These are phyloP conservation scores for Proterorhinus semilunaris DNA, from an alignment of 2,113 vertebrate species.

Conservation along the genomic window DNA sequence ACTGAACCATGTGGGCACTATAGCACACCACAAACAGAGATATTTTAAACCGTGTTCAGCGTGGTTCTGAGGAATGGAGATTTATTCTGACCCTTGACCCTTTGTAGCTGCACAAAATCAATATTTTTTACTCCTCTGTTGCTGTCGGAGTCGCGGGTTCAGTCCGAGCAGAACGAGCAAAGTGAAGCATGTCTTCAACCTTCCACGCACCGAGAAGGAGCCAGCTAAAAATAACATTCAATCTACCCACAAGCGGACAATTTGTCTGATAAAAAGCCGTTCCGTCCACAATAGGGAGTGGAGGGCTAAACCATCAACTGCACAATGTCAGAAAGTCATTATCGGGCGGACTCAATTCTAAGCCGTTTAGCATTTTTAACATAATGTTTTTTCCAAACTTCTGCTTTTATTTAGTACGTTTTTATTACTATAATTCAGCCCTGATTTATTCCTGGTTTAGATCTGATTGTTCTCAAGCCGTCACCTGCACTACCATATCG, in stretches of 20 bases:
- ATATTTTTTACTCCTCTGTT: constrained; percentile 7
- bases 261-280: too few species aligned
- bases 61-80: constrained; percentile 2
- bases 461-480: not conserved
- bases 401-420: not conserved
- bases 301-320: too few species aligned
- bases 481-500: too few species aligned
- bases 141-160: not conserved
- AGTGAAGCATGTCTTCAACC: not conserved
- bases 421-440: not conserved
- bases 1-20: not conserved
- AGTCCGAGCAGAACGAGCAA: not conserved
- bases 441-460: not conserved
- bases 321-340: too few species aligned
- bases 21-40: not conserved
- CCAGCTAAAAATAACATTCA: too few species aligned
- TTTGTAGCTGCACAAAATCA: constrained; percentile 1
- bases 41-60: not conserved
- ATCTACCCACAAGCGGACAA: too few species aligned
- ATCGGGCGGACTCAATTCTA: too few species aligned
- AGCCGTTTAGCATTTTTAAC: too few species aligned
- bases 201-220: not conserved
- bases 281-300: too few species aligned
- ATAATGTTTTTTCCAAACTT: too few species aligned
- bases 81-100: constrained; percentile 2